These are phyloP conservation scores for Atrichornis clamosus DNA, from an alignment of 2,113 vertebrate genomes.

Conservation along the genomic window DNA sequence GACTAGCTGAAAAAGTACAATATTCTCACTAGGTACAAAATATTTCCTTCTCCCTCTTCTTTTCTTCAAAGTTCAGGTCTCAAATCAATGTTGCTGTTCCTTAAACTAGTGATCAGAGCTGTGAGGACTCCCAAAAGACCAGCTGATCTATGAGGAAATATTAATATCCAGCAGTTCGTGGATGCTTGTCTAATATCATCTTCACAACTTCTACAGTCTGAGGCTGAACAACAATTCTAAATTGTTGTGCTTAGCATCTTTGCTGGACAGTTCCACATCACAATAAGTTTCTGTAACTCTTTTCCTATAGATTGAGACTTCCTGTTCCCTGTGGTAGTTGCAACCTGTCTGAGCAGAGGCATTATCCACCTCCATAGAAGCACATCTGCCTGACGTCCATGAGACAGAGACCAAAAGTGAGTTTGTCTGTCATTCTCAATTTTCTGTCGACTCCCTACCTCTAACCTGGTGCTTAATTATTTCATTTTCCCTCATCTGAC, in stretches of 20 bases:
- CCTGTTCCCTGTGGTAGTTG: neutral
- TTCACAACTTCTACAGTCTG: neutral
- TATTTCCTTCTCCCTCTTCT: neutral
- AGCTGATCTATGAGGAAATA: neutral
- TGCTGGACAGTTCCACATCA: neutral
- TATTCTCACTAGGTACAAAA: neutral
- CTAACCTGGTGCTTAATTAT: neutral
- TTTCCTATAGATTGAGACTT: neutral
- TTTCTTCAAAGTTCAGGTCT: neutral
- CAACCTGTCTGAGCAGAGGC: neutral
- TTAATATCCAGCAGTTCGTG: neutral
- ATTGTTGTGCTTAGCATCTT: neutral
- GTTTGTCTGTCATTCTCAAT: neutral
- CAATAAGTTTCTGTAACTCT: neutral
- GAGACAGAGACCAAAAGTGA: neutral
- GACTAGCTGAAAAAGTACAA: neutral
- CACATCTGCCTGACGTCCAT: neutral
- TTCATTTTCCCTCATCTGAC: neutral
- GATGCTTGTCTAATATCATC: neutral
- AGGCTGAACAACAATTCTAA: neutral
- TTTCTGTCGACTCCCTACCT: neutral
- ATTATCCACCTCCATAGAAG: neutral
- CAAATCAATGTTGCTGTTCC: neutral
- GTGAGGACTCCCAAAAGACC: neutral
- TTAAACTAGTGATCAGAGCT: neutral